Base-by-base conservation (phyloP, 2,888 invertebrate genomes). In the Conchocele bisecta region DNA sequence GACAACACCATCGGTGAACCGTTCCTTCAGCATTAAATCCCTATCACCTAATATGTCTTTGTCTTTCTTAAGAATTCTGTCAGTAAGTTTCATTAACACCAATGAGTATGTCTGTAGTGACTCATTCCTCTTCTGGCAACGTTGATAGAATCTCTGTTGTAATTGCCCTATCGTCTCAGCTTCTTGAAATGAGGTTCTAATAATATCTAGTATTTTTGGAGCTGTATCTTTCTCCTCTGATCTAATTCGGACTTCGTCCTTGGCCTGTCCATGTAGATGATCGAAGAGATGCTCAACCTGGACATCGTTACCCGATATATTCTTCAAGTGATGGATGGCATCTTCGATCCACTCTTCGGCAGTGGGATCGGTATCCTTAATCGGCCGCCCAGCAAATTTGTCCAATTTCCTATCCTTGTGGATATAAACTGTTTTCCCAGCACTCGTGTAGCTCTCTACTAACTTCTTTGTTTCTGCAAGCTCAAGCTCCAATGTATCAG, bases 91-190 rank as follows among this genome's bases (percentile, higher is more conserved):
- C 57, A 69, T 28, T n/a, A 58, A 26, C 3, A 17, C 42, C 13
- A 69, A 28, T 3, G 69, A 69, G 39, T 61, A 61, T 29, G 56
- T 41, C 22, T 69, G 63, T 28, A 69, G 22, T 7, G 63, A 39
- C 53, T 69, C 69, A 26, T 31, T 37, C 13, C 35, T n/a, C 29
- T 42, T 50, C 26, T 69, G 63, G 31, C 44, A 41, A 13, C 63
- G 13, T 24, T 68, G 68, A 26, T 41, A 57, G 51, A 61, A 68
- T 13, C 13, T 13, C 26, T 68, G 68, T 42, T 61, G 63, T 33
- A 69, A 35, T 41, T 57, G 57, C 17, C 44, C 51, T 33, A 68
- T 50, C 37, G 51, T 63, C 15, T 69, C 63, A 2, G n/a, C 53
- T 37, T 56, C 51, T 28, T 61, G 56, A 51, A 57, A 69, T 13